Base-by-base conservation (phyloP, 2,888 invertebrate species). In the Tricholauxania praeusta region DNA sequence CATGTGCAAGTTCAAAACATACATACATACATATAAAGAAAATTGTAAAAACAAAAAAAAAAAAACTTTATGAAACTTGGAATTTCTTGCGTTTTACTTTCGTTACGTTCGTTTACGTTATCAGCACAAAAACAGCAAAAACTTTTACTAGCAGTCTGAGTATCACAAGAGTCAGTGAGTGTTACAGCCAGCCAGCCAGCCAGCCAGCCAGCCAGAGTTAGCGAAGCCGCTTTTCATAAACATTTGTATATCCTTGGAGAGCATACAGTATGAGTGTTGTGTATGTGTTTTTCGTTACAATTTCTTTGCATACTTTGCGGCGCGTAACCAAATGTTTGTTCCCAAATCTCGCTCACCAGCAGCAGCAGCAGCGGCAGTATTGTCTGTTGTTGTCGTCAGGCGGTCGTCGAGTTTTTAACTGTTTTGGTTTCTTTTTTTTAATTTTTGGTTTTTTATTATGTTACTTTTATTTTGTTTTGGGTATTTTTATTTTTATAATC, bases 221-320 rank as follows among this genome's bases (percentile, higher is more conserved):
- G 39, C 10, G 39, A 39, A 7, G 39, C 39, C 39, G 39, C 39
- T 39, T 39, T 10, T 39, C 10, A 39, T 10, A 39, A n/a, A 39
- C 39, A 39, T 39, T 39, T 39, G 39, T 39, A 39, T 39, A 39
- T 39, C 39, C 39, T 39, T 39, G 39, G 39, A 39, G 39, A 39
- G 39, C 39, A 10, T 10, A 39, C 39, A 8, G 22, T 12, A 6
- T 59, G 59, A n/a, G 2, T 59, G 59, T 59, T 59, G 22, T 19
- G 19, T 39, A 5, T 22, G 59, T 22, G 7, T 4, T 15, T 19
- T 55, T 60, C 14, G 59, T 12, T 60, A 19, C 22, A 22, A 7
- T 68, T 68, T 63, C 63, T 48, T 67, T 47, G 68, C 57, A 57
- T 68, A 57, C 68, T 68, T 68, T 57, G 22, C 15, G 68, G 68